Conservation (phyloP, 2,797 vertebrate species). For the Microtus obscurus region DNA sequence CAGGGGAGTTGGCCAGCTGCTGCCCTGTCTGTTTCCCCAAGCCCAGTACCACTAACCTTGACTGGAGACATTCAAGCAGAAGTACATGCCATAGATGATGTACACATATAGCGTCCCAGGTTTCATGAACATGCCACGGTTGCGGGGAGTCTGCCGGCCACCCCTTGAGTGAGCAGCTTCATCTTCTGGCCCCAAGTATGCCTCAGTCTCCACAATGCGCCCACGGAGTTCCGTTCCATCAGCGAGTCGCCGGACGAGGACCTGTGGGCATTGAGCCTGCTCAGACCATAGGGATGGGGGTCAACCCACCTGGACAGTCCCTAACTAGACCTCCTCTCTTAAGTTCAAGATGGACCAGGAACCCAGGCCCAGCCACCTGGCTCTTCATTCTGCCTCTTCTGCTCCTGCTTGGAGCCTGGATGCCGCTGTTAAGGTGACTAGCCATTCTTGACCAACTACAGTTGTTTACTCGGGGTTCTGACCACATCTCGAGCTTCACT, state of each 20-base stretch:
- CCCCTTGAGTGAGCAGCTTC: slow-evolving; percentile 96
- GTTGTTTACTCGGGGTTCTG: neutral
- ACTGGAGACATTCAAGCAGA: slow-evolving; percentile 97
- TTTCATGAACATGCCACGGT: slow-evolving; percentile 97
- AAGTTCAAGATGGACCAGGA: neutral
- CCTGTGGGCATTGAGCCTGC: slow-evolving; percentile 85
- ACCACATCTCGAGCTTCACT: neutral
- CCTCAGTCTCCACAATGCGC: slow-evolving; percentile 96
- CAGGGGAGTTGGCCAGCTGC: neutral
- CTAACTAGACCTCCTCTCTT: neutral
- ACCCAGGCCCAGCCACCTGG: neutral
- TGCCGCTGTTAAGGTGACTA: neutral
- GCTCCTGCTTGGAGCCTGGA: neutral
- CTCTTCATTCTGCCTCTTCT: neutral
- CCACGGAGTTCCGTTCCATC: slow-evolving; percentile 94
- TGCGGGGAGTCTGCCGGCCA: slow-evolving; percentile 94
- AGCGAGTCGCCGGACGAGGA: slow-evolving; percentile 91
- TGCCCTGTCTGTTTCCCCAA: neutral
- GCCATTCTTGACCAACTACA: neutral
- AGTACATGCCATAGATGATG: slow-evolving; percentile 96
- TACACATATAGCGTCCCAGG: slow-evolving; percentile 98
- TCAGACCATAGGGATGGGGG: neutral
- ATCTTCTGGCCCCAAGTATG: slow-evolving; percentile 96
- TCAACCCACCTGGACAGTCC: neutral
- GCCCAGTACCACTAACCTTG: slow-evolving; percentile 89